Evolutionary conservation across 2,113 vertebrate species (phyloP).

Genomic region (Fukomys damarensis): DNA sequence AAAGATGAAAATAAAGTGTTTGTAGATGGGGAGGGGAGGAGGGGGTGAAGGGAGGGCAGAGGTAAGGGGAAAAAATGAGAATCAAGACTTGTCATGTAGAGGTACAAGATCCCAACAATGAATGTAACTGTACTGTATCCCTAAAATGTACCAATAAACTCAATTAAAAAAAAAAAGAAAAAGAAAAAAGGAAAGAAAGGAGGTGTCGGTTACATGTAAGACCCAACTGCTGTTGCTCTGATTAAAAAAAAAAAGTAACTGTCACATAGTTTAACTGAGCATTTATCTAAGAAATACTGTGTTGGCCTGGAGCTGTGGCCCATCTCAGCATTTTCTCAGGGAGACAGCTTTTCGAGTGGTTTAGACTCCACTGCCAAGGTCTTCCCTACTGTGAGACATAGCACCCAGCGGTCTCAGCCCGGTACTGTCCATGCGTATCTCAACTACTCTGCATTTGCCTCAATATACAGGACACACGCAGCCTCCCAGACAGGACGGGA

Average conservation of each 20-base stretch:
- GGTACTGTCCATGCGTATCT: accelerated
- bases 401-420: not conserved
- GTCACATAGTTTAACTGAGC: not conserved
- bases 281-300: not conserved
- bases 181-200: not conserved
- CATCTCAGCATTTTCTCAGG: not conserved
- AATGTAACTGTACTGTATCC: too few relatives aligned
- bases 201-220: not conserved
- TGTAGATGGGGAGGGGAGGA: too few relatives aligned
- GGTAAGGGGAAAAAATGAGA: too few relatives aligned
- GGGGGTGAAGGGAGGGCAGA: too few relatives aligned
- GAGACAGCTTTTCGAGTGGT: not conserved
- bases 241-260: not conserved
- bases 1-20: too few relatives aligned
- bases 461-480: accelerated
- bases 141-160: too few relatives aligned
- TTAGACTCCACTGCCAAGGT: not conserved
- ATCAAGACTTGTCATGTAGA: too few relatives aligned
- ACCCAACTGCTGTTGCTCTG: not conserved
- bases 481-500: not conserved
- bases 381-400: too few relatives aligned
- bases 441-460: not conserved
- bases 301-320: not conserved
- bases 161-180: accelerated
- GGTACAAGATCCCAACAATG: too few relatives aligned